A percentile compares a stretch with the other conserved stretches of the same genome.
These are phyloP conservation scores for Cephalopholis sonnerati DNA, from an alignment of 2,113 vertebrate species.

Conservation along the genomic window DNA sequence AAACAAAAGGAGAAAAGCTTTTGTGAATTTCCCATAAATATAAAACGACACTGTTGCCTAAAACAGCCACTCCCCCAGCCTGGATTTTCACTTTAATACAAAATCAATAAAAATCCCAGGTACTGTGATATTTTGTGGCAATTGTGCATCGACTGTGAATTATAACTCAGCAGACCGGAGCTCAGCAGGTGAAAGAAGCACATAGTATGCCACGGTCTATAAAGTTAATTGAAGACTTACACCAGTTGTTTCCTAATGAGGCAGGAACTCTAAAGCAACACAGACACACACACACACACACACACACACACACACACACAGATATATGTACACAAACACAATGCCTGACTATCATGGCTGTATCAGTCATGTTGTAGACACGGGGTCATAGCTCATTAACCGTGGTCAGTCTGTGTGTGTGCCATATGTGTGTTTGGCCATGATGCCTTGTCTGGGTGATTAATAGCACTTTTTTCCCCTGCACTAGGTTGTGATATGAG, in stretches of 20 bases:
- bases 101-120: conserved; percentile 18
- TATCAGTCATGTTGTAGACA: conserved; percentile 53
- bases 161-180: conserved; percentile 20
- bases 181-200: conserved; percentile 16
- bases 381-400: conserved; percentile 68
- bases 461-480: conserved; percentile 65
- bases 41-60: not conserved
- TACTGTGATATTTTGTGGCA: conserved; percentile 25
- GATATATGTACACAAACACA: not conserved
- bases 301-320: not conserved
- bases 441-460: conserved; percentile 72
- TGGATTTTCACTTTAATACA: conserved; percentile 7
- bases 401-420: conserved; percentile 30
- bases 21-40: conserved; percentile 9
- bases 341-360: not conserved
- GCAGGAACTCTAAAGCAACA: conserved; percentile 28
- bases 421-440: conserved; percentile 13
- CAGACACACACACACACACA: not conserved
- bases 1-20: not conserved
- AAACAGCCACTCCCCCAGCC: conserved; percentile 1
- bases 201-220: not conserved
- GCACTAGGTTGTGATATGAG: conserved; percentile 59
- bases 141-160: conserved; percentile 32
- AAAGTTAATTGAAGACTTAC: conserved; percentile 53
- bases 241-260: conserved; percentile 70